These are phyloP conservation scores for Drosophila ogumai DNA, from an alignment of 1,140 invertebrate genomes.

Conservation along the genomic window DNA sequence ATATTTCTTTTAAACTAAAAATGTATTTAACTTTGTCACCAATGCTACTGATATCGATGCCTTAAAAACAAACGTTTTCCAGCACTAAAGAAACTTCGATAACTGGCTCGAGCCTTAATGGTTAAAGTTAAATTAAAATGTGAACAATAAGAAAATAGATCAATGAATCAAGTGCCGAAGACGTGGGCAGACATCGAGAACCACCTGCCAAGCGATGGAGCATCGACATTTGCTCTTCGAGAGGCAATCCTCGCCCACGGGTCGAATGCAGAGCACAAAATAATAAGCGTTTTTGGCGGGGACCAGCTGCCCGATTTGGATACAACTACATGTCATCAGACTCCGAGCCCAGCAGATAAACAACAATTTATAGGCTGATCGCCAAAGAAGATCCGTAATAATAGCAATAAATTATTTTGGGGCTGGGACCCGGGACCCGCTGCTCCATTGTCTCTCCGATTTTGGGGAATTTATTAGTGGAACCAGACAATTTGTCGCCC, in stretches of 20 bases:
- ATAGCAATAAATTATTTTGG: conserved; percentile 58
- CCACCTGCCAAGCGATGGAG: conserved; percentile 28
- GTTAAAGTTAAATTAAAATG: not conserved
- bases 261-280: conserved; percentile 16
- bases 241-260: conserved; percentile 49
- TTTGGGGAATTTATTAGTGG: conserved; percentile 27
- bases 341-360: conserved; percentile 40
- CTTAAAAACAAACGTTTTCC: not conserved
- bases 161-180: not conserved
- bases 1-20: not conserved
- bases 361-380: conserved; percentile 61
- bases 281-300: conserved; percentile 36
- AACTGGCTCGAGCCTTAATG: not conserved
- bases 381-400: conserved; percentile 51
- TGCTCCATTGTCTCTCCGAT: conserved; percentile 24
- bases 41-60: not conserved
- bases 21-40: not conserved
- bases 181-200: conserved; percentile 16
- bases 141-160: conserved; percentile 10
- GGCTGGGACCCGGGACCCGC: conserved; percentile 15
- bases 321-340: conserved; percentile 59
- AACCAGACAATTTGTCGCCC: conserved; percentile 45
- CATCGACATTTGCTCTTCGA: conserved; percentile 33
- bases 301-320: conserved; percentile 62
- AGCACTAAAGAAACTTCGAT: not conserved